Evolutionary conservation across 1,140 invertebrate genomes (phyloP).

Genomic region (Hyphantria cunea): DNA sequence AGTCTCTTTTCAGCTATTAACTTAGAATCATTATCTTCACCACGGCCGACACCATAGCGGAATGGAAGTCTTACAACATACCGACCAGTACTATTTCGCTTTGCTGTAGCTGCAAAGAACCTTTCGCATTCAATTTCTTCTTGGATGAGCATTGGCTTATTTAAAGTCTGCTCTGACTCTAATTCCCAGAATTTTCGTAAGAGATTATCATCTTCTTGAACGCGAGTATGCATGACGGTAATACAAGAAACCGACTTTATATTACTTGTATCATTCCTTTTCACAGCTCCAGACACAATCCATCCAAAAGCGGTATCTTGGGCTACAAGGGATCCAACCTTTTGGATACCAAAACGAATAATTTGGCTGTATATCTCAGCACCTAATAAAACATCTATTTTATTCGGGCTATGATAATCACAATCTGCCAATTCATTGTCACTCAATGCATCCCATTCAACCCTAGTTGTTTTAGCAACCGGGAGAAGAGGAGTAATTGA

Average conservation of each 20-base stretch:
- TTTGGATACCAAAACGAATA: slow-evolving; percentile 4
- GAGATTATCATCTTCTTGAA: slow-evolving; percentile 36
- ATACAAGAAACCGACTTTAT: neutral
- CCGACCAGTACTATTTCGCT: too few species aligned
- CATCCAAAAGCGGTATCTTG: slow-evolving; percentile 1
- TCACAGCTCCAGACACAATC: slow-evolving; percentile 2
- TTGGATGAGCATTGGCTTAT: neutral
- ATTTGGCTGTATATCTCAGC: slow-evolving; percentile 6
- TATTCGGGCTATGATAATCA: neutral
- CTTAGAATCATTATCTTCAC: too few species aligned
- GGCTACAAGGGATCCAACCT: neutral
- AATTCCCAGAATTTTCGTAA: slow-evolving; percentile 46
- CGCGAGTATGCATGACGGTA: slow-evolving; percentile 31
- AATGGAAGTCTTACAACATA: too few species aligned
- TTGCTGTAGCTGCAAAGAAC: too few species aligned
- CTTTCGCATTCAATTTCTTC: neutral
- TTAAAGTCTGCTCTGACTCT: slow-evolving; percentile 32
- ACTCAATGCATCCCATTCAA: slow-evolving; percentile 2
- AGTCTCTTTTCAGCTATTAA: neutral
- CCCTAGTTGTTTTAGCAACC: neutral
- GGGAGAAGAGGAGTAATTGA: slow-evolving; percentile 4
- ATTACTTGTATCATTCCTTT: neutral
- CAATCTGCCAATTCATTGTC: neutral
- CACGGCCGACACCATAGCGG: too few species aligned
- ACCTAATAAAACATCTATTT: neutral